Evolutionary conservation across 2,888 invertebrate species (phyloP).

Genomic region (Biston betularia): DNA sequence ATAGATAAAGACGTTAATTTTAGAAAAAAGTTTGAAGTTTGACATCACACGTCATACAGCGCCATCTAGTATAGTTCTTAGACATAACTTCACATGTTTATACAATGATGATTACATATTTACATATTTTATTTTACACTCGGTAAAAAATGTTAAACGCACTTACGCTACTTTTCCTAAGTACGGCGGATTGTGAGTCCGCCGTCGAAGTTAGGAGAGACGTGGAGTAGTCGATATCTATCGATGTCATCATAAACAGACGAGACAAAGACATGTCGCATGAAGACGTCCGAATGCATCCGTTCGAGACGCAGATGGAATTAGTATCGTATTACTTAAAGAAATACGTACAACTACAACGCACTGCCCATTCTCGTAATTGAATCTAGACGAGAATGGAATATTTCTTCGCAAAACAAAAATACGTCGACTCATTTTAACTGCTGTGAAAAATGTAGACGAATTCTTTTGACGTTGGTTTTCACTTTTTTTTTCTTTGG

Average conservation of each 20-base stretch:
- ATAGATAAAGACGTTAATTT: too few relatives aligned
- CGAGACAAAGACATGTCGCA: constrained; percentile 30
- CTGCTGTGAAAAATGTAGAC: not conserved
- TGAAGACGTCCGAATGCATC: constrained; percentile 20
- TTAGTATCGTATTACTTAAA: constrained; percentile 6
- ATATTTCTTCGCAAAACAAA: constrained; percentile 10
- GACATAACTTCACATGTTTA: too few relatives aligned
- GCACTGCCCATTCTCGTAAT: constrained; percentile 17
- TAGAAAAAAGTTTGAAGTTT: too few relatives aligned
- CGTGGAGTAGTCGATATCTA: constrained; percentile 22
- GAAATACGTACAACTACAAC: constrained; percentile 5
- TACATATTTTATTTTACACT: too few relatives aligned
- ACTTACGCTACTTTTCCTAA: not conserved
- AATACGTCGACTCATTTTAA: not conserved
- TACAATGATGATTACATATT: too few relatives aligned
- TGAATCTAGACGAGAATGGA: constrained; percentile 11
- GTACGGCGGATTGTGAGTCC: not conserved
- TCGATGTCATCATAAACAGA: constrained; percentile 32
- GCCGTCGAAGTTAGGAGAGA: constrained; percentile 4
- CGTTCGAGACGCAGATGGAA: constrained; percentile 11
- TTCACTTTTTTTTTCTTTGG: too few relatives aligned
- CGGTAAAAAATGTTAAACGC: not conserved
- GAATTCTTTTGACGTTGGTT: not conserved
- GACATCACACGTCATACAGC: too few relatives aligned
- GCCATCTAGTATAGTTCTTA: too few relatives aligned